Evolutionary conservation across 2,797 vertebrate genomes (phyloP).

Genomic region (Heterohyrax brucei): DNA sequence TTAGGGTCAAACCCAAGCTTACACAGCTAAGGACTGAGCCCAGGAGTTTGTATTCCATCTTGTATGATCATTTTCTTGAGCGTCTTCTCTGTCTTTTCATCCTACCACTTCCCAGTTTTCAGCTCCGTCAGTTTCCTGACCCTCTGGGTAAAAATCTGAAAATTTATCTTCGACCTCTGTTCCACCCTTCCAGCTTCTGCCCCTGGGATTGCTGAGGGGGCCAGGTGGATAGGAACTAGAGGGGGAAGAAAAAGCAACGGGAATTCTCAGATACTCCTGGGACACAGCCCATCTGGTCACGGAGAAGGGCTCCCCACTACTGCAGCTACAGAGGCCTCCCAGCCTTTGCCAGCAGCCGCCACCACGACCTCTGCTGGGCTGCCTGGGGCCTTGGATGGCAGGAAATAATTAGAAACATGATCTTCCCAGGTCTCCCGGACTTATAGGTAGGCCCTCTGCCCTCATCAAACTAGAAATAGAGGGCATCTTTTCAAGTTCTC

Average conservation of each 20-base stretch:
- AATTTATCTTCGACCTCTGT: not conserved
- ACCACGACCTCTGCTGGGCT: no score
- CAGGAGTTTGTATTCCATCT: not conserved
- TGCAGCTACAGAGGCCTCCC: not conserved
- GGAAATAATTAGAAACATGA: not conserved
- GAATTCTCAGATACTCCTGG: not conserved
- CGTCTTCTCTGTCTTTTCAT: not conserved
- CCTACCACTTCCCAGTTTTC: not conserved
- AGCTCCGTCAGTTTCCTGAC: not conserved
- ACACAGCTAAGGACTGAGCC: not conserved
- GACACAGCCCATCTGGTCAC: not conserved
- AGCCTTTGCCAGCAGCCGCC: not conserved
- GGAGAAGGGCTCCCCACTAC: not conserved
- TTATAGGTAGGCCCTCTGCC: not conserved
- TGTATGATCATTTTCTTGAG: not conserved
- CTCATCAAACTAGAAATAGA: not conserved
- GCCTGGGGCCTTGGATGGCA: not conserved
- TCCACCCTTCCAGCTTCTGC: not conserved
- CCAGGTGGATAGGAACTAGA: not conserved
- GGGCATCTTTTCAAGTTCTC: not conserved
- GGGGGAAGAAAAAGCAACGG: not conserved
- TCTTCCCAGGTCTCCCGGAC: not conserved
- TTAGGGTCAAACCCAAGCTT: not conserved
- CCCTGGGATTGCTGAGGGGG: not conserved
- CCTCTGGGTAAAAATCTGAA: not conserved